These are phyloP conservation scores for Meiosimyza decipiens DNA, from an alignment of 2,888 invertebrate genomes.

Conservation along the genomic window DNA sequence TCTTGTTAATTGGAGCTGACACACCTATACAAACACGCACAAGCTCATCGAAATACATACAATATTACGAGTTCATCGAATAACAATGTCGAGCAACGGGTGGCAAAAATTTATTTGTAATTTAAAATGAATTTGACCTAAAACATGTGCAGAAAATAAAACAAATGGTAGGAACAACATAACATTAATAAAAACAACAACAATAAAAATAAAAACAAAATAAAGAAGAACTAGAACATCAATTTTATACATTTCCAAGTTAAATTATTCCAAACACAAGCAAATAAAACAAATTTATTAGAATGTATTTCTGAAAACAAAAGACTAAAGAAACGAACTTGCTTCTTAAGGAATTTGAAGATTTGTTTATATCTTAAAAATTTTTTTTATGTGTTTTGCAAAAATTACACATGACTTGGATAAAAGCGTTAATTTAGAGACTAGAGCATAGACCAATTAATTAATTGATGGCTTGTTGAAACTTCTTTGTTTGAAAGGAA, in stretches of 20 bases:
- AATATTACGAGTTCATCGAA: background rate
- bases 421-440: no score
- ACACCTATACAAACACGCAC: background rate
- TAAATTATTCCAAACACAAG: background rate
- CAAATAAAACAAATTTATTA: background rate
- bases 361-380: no score
- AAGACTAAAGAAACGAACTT: conserved; percentile 31
- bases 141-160: conserved; percentile 17
- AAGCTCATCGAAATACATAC: background rate
- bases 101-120: conserved; percentile 13
- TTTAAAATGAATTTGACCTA: conserved; percentile 23
- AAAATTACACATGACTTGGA: no score
- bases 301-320: background rate
- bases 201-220: conserved; percentile 1
- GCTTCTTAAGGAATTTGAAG: background rate
- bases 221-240: background rate
- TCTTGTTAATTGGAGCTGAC: background rate
- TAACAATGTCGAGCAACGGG: background rate
- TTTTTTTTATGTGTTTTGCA: no score
- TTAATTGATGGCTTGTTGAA: no score
- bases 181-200: background rate
- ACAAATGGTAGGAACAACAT: background rate
- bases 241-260: no score
- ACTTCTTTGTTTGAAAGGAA: no score
- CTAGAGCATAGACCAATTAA: no score